These are phyloP conservation scores for Harpagus bidentatus DNA, from an alignment of 2,113 vertebrate genomes.

Conservation along the genomic window DNA sequence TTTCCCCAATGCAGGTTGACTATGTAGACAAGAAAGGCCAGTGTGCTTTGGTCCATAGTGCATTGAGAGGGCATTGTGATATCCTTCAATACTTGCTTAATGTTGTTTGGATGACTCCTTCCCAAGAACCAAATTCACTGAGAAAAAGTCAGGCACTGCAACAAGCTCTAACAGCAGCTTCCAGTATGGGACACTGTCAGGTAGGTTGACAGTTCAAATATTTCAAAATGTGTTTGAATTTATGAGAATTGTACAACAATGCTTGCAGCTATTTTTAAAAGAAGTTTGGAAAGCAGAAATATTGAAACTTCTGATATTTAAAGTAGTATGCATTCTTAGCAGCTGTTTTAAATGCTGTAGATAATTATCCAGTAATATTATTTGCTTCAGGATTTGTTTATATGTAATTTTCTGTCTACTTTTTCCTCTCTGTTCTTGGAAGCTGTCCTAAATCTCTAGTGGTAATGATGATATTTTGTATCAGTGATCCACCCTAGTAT, in stretches of 20 bases:
- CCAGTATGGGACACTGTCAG: constrained; percentile 95
- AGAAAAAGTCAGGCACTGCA: constrained; percentile 87
- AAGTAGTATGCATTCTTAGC: not conserved
- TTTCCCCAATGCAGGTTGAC: constrained; percentile 77
- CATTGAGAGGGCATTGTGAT: constrained; percentile 85
- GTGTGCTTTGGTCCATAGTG: constrained; percentile 90
- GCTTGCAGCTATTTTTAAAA: not conserved
- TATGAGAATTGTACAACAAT: not conserved
- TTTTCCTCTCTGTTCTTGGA: not conserved
- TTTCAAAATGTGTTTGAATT: not conserved
- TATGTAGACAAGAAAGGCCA: constrained; percentile 94
- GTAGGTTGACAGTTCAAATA: constrained; percentile 47
- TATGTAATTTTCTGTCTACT: not conserved
- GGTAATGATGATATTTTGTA: not conserved
- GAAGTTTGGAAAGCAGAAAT: not conserved
- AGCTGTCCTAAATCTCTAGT: not conserved
- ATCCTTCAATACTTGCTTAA: constrained; percentile 86
- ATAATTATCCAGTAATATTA: not conserved
- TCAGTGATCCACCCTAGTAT: not conserved
- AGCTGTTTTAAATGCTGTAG: not conserved
- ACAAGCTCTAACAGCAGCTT: constrained; percentile 89
- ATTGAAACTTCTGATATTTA: not conserved
- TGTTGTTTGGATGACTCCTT: constrained; percentile 77
- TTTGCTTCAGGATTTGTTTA: not conserved
- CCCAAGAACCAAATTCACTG: constrained; percentile 72